Evolutionary conservation across 2,888 invertebrate species (phyloP).

Genomic region (Tanytarsus gracilentus): DNA sequence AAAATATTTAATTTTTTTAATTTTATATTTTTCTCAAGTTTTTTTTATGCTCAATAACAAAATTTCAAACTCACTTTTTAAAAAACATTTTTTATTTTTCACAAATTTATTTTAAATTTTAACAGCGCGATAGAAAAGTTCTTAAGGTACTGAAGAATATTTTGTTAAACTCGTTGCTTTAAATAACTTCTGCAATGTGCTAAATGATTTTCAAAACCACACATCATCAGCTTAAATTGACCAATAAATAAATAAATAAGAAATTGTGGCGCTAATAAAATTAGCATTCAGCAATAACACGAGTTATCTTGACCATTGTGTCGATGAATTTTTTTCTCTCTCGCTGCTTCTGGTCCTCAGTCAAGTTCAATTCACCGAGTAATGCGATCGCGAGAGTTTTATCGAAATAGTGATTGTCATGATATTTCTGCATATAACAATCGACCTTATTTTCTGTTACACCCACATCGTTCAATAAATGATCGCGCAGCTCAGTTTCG

Average conservation of each 20-base stretch:
- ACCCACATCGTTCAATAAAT: background rate
- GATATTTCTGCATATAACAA: constrained; percentile 18
- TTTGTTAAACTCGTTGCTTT: too few species aligned
- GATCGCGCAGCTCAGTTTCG: constrained; percentile 3
- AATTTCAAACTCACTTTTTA: too few species aligned
- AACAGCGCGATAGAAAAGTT: too few species aligned
- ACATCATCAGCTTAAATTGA: too few species aligned
- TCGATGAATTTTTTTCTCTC: constrained; percentile 17
- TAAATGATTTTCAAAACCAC: background rate
- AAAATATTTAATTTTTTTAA: too few species aligned
- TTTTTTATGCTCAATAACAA: too few species aligned
- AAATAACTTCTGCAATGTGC: too few species aligned
- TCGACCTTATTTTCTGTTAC: constrained; percentile 1
- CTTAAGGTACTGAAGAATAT: too few species aligned
- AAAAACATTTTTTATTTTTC: too few species aligned
- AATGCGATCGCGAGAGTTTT: constrained; percentile 11
- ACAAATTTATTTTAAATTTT: too few species aligned
- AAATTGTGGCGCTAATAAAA: background rate
- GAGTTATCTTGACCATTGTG: constrained; percentile 13
- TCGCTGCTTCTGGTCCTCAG: background rate
- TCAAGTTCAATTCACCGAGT: background rate
- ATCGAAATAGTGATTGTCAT: constrained; percentile 22
- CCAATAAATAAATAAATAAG: background rate
- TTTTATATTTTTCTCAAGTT: too few species aligned
- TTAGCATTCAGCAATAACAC: constrained; percentile 1